Evolutionary conservation across 2,797 vertebrate genomes (phyloP), one percentile per base, ranked within the genome.

Genomic region (Eleutherodactylus coqui): DNA sequence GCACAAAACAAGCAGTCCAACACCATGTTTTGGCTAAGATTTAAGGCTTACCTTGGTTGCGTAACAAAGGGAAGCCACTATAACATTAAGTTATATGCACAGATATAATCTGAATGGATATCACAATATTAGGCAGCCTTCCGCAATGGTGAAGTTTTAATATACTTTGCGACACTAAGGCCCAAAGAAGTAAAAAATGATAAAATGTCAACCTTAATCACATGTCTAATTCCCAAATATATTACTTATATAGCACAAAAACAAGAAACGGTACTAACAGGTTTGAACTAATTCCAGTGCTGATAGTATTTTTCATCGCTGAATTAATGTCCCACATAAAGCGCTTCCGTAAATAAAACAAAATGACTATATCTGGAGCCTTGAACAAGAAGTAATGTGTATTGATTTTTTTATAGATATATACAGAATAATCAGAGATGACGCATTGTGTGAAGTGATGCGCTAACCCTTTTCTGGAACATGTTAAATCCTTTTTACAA

Each of bases 391-490:
- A 73, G 79, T 86, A 82, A 86, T 82, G 72, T 77, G 55, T 82
- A 86, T 86, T 86, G 85, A 86, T 86, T 82, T 82, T 82, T 38
- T 60, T 82, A 82, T 82, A 67, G 72, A 58, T 77, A 29, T 82
- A 82, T 82, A 76, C 70, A 69, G 58, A 67, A 86, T 82, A 75
- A 86, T 86, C 79, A 51, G 70, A 86, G 53, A 82, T 86, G 85
- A 86, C 58, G 45, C 85, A 82, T 86, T 86, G 79, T 86, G 72
- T 86, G 85, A 82, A 86, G 85, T 69, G 85, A 86, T 76, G 79
- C 85, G 60, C 72, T 82, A 76, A 75, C 53, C 79, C 34, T 67
- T 67, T 76, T 75, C 85, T 76, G n/a, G 27, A 69, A 55, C 85
- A 81, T 55, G 60, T 76, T 86, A 82, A 86, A 82, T 76, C 72